phyloP scores from a whole-genome alignment of 2,888 invertebrate genomes.

The Athetis lepigone region DNA sequence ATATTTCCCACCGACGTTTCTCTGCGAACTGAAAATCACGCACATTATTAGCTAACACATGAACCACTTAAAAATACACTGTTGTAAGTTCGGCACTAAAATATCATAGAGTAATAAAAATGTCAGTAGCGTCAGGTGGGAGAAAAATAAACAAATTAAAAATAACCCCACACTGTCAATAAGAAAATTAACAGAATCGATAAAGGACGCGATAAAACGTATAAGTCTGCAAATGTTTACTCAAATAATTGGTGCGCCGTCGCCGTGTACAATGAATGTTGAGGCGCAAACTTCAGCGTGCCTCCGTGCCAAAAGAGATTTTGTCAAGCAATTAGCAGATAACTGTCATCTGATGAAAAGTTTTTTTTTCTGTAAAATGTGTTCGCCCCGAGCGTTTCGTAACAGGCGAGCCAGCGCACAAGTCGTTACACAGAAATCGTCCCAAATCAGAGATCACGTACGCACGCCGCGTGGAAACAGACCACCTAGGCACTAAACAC shows the following conservation, averaged over 20 bases:
- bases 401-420: conserved; percentile 75
- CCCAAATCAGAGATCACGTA: conserved; percentile 77
- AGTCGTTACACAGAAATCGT: conserved; percentile 81
- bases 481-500: conserved; percentile 67
- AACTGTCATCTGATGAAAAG: conserved; percentile 78
- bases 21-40: conserved; percentile 85
- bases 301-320: conserved; percentile 81
- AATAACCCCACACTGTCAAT: conserved; percentile 58
- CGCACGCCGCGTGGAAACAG: conserved; percentile 72
- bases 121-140: conserved; percentile 29
- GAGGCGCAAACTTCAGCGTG: conserved; percentile 71
- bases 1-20: conserved; percentile 80
- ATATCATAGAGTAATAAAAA: conserved; percentile 73
- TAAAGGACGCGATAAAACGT: conserved; percentile 71
- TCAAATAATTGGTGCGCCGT: conserved; percentile 73
- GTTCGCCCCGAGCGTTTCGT: conserved; percentile 81
- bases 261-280: conserved; percentile 64
- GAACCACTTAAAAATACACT: conserved; percentile 71
- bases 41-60: conserved; percentile 72
- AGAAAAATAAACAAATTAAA: conserved; percentile 56
- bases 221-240: conserved; percentile 74
- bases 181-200: conserved; percentile 70
- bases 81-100: conserved; percentile 67
- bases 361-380: conserved; percentile 81
- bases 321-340: conserved; percentile 83